Conservation (phyloP, 2,797 vertebrate genomes). For the Lepus oiostolus region DNA sequence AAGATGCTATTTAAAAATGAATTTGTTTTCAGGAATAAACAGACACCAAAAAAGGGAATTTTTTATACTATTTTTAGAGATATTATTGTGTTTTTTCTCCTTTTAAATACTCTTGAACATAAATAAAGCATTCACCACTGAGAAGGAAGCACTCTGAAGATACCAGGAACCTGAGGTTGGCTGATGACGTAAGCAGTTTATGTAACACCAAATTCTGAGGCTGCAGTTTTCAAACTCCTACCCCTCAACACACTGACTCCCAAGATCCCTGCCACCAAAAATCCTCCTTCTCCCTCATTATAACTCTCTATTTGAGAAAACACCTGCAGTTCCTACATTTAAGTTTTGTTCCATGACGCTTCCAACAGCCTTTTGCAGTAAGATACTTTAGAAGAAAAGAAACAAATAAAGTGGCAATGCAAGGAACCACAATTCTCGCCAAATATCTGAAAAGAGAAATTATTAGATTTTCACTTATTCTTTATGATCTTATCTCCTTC, state of each 20-base stretch:
- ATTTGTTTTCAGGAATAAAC: slow-evolving; percentile 26
- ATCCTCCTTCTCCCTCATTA: not conserved
- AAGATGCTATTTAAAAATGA: slow-evolving; percentile 19
- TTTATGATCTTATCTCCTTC: slow-evolving; percentile 25
- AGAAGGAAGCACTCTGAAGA: not conserved
- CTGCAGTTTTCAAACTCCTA: slow-evolving; percentile 22
- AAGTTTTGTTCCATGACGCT: slow-evolving; percentile 28
- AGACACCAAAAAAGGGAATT: not conserved
- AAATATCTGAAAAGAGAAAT: not conserved
- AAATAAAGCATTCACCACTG: slow-evolving; percentile 28
- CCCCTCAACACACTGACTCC: not conserved
- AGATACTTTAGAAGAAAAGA: not conserved
- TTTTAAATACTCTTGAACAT: not conserved
- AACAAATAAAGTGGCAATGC: slow-evolving; percentile 34
- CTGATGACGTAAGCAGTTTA: slow-evolving; percentile 1
- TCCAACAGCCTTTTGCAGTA: slow-evolving; percentile 44
- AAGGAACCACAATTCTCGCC: slow-evolving; percentile 40
- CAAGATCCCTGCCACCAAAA: not conserved
- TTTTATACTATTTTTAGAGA: slow-evolving; percentile 47
- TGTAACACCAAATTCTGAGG: not conserved
- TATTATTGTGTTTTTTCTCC: slow-evolving; percentile 38
- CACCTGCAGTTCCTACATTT: slow-evolving; percentile 16
- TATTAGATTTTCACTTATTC: slow-evolving; percentile 50
- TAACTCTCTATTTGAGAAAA: slow-evolving; percentile 58
- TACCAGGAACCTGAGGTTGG: not conserved